A percentile compares a stretch with the other conserved stretches of the same genome.
phyloP scores from a whole-genome alignment of 2,113 vertebrate genomes.

The Galeopterus variegatus region DNA sequence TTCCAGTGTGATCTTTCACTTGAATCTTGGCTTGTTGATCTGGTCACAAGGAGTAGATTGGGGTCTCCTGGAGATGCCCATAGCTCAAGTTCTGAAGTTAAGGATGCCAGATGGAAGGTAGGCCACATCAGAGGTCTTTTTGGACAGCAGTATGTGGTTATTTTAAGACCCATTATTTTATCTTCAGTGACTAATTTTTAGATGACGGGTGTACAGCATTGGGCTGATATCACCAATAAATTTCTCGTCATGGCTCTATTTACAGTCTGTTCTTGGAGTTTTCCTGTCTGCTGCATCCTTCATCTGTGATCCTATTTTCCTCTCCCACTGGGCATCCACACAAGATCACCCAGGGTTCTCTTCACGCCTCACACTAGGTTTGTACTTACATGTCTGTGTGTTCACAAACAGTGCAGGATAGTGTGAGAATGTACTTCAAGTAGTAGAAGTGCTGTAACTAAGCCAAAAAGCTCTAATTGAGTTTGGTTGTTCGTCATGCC shows the following conservation, averaged over 20 bases:
- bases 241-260: neutral
- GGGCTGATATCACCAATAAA: accelerated
- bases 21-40: neutral
- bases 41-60: too few species aligned
- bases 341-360: accelerated
- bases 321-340: neutral
- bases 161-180: neutral
- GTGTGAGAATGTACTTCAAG: too few species aligned
- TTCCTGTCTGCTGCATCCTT: neutral
- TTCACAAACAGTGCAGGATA: neutral
- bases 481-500: too few species aligned
- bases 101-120: neutral
- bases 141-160: too few species aligned
- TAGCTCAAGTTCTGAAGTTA: too few species aligned
- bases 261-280: neutral
- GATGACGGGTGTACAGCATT: neutral
- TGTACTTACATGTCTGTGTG: neutral
- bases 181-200: neutral
- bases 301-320: neutral
- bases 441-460: too few species aligned
- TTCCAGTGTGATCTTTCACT: accelerated
- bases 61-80: neutral
- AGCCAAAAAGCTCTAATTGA: too few species aligned
- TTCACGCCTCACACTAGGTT: neutral
- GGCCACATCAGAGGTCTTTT: too few species aligned